phyloP scores from a whole-genome alignment of 2,888 invertebrate genomes.

The Machimus atricapillus region DNA sequence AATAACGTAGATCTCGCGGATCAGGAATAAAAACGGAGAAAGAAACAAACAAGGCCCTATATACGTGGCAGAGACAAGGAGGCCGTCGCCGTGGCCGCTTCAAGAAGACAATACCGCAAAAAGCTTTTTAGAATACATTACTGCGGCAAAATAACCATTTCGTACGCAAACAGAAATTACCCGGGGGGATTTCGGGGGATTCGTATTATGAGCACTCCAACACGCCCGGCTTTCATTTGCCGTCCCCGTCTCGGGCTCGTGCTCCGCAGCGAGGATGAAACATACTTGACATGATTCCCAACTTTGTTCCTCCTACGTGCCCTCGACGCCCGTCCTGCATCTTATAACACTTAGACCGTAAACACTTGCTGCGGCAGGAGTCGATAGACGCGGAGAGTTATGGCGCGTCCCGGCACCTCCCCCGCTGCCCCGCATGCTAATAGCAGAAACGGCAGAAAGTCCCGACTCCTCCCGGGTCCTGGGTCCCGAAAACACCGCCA shows the following conservation, averaged over 20 bases:
- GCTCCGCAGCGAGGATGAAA: slow-evolving; percentile 18
- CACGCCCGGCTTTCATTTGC: slow-evolving; percentile 50
- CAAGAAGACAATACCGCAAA: slow-evolving; percentile 47
- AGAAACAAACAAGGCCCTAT: slow-evolving; percentile 16
- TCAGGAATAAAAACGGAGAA: background rate
- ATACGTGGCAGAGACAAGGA: slow-evolving; percentile 10
- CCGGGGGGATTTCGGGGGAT: slow-evolving; percentile 47
- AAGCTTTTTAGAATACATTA: slow-evolving; percentile 48
- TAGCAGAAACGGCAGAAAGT: slow-evolving; percentile 12
- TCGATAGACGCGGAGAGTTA: slow-evolving; percentile 26
- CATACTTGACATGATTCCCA: slow-evolving; percentile 47
- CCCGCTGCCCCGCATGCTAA: background rate
- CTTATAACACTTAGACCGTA: slow-evolving; percentile 27
- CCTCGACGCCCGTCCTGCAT: slow-evolving; percentile 28
- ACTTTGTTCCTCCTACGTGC: slow-evolving; percentile 36
- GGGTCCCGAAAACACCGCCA: background rate
- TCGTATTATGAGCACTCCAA: slow-evolving; percentile 50
- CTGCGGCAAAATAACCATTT: slow-evolving; percentile 50
- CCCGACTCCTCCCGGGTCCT: background rate
- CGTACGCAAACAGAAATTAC: slow-evolving; percentile 49
- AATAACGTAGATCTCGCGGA: background rate
- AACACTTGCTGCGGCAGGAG: slow-evolving; percentile 23
- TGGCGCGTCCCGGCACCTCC: background rate
- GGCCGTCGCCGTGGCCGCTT: slow-evolving; percentile 34
- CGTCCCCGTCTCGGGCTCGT: slow-evolving; percentile 27